A percentile compares a stretch with the other conserved stretches of the same genome.
Evolutionary conservation across 2,797 vertebrate species (phyloP).

Genomic region (Synaphobranchus kaupii): DNA sequence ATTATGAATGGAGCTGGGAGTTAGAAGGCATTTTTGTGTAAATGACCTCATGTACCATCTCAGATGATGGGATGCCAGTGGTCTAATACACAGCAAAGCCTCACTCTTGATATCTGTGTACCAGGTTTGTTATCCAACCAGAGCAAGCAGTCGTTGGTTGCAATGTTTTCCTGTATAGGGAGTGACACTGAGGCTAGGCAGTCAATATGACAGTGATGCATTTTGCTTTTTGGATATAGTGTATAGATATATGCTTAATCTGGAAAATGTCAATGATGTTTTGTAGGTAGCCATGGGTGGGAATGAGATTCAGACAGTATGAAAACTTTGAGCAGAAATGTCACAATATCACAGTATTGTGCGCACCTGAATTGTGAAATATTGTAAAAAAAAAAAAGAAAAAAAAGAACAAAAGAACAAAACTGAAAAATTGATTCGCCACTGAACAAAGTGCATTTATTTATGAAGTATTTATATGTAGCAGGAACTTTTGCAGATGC

Average conservation of each 20-base stretch:
- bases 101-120: neutral
- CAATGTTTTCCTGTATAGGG: neutral
- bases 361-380: neutral
- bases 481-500: too few relatives aligned
- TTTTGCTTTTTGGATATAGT: neutral
- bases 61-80: neutral
- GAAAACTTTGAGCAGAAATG: neutral
- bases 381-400: too few relatives aligned
- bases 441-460: too few relatives aligned
- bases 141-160: neutral
- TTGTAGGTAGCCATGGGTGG: neutral
- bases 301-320: neutral
- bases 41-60: neutral
- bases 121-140: neutral
- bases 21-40: neutral
- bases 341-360: neutral
- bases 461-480: too few relatives aligned
- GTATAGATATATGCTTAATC: neutral
- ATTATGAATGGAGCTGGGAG: slow-evolving; percentile 8
- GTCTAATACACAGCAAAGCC: neutral
- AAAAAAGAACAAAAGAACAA: too few relatives aligned
- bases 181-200: neutral
- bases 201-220: neutral
- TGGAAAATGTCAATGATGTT: neutral
- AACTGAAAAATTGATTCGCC: too few relatives aligned